Base-by-base conservation (phyloP, 2,113 vertebrate species). In the Gopherus flavomarginatus region DNA sequence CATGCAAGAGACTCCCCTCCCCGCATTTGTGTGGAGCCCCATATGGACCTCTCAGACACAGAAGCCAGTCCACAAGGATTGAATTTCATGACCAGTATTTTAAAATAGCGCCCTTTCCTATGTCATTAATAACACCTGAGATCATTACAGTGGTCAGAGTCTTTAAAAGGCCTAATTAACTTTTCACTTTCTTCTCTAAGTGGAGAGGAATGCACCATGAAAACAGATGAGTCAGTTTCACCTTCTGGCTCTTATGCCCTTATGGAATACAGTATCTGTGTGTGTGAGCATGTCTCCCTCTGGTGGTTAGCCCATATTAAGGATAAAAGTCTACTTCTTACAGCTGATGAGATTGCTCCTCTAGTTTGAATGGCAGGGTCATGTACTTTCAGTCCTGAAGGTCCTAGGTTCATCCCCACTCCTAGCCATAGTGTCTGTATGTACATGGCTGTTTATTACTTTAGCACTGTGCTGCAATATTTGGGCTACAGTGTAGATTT, bases 401-500 rank as follows among this genome's bases (percentile, higher is more conserved):
- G 24, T 44, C 6, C 75, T 22, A 47, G 26, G 75, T 78, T 47
- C 24, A 47, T 83, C 96, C 49, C 87, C 93, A 89, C 83, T 47
- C 31, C 14, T 84, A 72, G 89, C 88, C 12, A 16, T 17, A 47
- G 65, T 95, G 95, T 94, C 92, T 95, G 83, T 27, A 16, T 53
- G 56, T 90, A 49, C 90, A 95, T 86, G 80, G 94, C 1, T 17
- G 80, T 93, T 94, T 90, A 95, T 94, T 95, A 84, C 16, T 2
- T 89, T 82, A 38, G 17, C 35, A 49, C 62, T 50, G 77, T 88
- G 93, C 94, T 88, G 90, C 93, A 93, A 96, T 95, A 97, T 93
- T 95, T 96, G 94, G 78, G 87, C 96, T 96, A 95, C 95, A 95
- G 92, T 95, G 97, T 96, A 95, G 95, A 95, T 35, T 96, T 96